phyloP scores from a whole-genome alignment of 2,888 invertebrate genomes.

The Cosmopolites sordidus region DNA sequence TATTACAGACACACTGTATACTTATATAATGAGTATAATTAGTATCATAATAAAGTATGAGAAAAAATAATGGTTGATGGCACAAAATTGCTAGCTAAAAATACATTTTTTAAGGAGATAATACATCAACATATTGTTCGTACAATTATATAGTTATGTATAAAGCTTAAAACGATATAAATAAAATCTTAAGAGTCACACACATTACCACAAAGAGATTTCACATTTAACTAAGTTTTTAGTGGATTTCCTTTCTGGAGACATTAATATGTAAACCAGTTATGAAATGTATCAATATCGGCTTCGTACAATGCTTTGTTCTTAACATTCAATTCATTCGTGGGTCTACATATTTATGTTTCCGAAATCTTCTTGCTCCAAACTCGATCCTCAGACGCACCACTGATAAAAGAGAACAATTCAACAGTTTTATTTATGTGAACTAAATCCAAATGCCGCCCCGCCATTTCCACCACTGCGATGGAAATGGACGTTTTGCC shows the following conservation, averaged over 20 bases:
- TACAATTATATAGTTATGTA: conserved; percentile 20
- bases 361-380: conserved; percentile 10
- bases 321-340: conserved; percentile 1
- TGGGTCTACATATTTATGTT: conserved; percentile 14
- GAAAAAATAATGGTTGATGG: conserved; percentile 12
- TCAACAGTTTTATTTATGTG: conserved; percentile 44
- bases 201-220: conserved; percentile 38
- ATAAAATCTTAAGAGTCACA: conserved; percentile 22
- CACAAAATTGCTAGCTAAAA: conserved; percentile 14
- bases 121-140: conserved; percentile 20
- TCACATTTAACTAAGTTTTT: conserved; percentile 34
- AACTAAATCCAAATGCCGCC: conserved; percentile 49
- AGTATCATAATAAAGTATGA: too few relatives aligned
- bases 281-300: too few relatives aligned
- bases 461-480: conserved; percentile 65
- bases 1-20: too few relatives aligned
- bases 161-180: conserved; percentile 22
- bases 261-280: conserved; percentile 6
- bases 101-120: conserved; percentile 19
- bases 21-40: too few relatives aligned
- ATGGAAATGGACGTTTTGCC: conserved; percentile 99
- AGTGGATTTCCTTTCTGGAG: conserved; percentile 16
- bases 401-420: conserved; percentile 13
- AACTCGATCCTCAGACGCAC: conserved; percentile 8
- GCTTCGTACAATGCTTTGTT: too few relatives aligned